Conservation (phyloP, 2,888 invertebrate genomes). For the Elgonia sp. region DNA sequence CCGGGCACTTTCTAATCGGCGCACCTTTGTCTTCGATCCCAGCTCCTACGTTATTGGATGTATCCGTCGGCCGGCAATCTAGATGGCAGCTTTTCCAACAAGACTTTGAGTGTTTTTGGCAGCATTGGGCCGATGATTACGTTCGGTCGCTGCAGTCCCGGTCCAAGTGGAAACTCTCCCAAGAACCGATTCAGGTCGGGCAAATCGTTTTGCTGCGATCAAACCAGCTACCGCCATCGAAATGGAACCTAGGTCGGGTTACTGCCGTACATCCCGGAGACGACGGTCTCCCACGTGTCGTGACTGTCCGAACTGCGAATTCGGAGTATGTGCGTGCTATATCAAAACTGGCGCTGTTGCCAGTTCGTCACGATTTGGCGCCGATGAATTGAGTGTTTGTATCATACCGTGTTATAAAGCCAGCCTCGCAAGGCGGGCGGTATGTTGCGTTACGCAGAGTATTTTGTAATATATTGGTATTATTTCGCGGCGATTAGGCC, state of each 20-base stretch:
- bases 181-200: neutral
- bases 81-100: conserved; percentile 5
- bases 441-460: neutral
- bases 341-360: conserved; percentile 4
- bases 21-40: neutral
- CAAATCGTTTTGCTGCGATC: conserved; percentile 13
- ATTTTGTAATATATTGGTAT: too few species aligned
- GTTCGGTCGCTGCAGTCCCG: conserved; percentile 3
- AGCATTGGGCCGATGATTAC: conserved; percentile 7
- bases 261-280: neutral
- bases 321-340: neutral
- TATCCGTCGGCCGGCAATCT: too few species aligned
- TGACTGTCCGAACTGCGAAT: conserved; percentile 1
- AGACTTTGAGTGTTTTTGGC: conserved; percentile 24
- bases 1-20: conserved; percentile 16
- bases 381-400: neutral
- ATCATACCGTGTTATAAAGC: neutral
- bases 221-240: conserved; percentile 13
- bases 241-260: conserved; percentile 34
- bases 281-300: conserved; percentile 5
- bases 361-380: neutral
- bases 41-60: neutral
- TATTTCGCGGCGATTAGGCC: too few species aligned
- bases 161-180: neutral
- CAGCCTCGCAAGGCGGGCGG: conserved; percentile 17